phyloP scores from a whole-genome alignment of 2,888 invertebrate genomes.

The Lepidocyrtoides sp. region DNA sequence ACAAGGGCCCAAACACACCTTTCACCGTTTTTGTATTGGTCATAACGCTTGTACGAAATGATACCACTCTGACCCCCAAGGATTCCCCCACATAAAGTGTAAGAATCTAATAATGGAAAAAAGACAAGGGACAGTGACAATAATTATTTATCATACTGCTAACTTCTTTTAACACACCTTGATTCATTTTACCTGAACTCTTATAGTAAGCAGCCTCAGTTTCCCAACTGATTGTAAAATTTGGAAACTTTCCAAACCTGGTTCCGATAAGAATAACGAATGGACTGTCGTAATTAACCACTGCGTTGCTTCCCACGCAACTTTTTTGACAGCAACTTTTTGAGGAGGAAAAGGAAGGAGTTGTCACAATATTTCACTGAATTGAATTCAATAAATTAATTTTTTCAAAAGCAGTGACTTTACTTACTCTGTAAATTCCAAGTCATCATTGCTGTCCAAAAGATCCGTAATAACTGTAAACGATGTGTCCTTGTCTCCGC shows the following conservation, averaged over 20 bases:
- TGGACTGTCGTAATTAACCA: conserved; percentile 48
- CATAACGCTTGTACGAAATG: conserved; percentile 57
- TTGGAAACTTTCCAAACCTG: conserved; percentile 13
- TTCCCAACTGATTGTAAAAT: conserved; percentile 25
- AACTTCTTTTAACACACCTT: neutral
- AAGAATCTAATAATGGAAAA: too few species aligned
- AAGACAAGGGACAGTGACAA: too few species aligned
- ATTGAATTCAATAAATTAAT: neutral
- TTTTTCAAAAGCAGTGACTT: neutral
- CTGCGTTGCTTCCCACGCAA: conserved; percentile 4
- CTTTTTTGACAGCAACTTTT: conserved; percentile 24
- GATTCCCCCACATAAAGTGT: conserved; percentile 62
- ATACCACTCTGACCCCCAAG: conserved; percentile 51
- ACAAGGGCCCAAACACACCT: conserved; percentile 75
- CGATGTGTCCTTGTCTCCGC: neutral
- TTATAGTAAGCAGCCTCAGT: conserved; percentile 58
- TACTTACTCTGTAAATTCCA: neutral
- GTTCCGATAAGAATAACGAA: conserved; percentile 27
- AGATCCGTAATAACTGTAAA: conserved; percentile 40
- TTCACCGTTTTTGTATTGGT: conserved; percentile 50
- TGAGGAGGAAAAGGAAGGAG: neutral
- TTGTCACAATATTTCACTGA: neutral
- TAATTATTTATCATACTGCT: too few species aligned
- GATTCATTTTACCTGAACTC: conserved; percentile 23
- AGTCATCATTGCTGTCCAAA: conserved; percentile 5